Evolutionary conservation across 2,888 invertebrate genomes (phyloP), one percentile per base, ranked within the genome.

Genomic region (Abrostola tripartita): DNA sequence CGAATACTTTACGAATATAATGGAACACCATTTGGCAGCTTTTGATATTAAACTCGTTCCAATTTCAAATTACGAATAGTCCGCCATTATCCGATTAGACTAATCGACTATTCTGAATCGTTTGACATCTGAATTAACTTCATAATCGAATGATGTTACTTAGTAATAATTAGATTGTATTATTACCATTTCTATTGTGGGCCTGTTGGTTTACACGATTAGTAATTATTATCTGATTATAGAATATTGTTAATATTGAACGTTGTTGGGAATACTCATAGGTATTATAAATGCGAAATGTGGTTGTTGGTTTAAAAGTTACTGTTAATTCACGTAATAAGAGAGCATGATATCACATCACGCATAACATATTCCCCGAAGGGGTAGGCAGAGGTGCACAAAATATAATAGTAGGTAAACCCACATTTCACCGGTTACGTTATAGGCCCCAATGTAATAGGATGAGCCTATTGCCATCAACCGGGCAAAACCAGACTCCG

Each of bases 41-140:
- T 68, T 74, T 76, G 71, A 78, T 80, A 74, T 72, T 66, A 66
- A 76, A 64, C 58, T 74, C 76, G 80, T 84, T 84, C 85, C 80
- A 82, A 82, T 85, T 88, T 86, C 83, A 80, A 89, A 87, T 87
- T 85, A 87, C 78, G 81, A 81, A 81, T 60, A 77, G 66, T 54
- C 55, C 51, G 60, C 77, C 61, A 71, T 78, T 78, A 78, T 79
- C 62, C 75, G 81, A 76, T 78, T 79, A 82, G 74, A 69, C 44
- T 78, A 78, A 80, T 76, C 73, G 73, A 66, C 53, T 75, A 72
- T 64, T 76, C 68, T 66, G 55, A 74, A 65, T 69, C 72, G 61
- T 78, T 76, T 78, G 68, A 81, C 79, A 71, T 60, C 64, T 65
- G 65, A 76, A 78, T 81, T 69, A 71, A 76, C 64, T 68, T 42